Evolutionary conservation across 2,113 vertebrate species (phyloP), one percentile per base, ranked within the genome.

Genomic region (Prionailurus bengalensis): DNA sequence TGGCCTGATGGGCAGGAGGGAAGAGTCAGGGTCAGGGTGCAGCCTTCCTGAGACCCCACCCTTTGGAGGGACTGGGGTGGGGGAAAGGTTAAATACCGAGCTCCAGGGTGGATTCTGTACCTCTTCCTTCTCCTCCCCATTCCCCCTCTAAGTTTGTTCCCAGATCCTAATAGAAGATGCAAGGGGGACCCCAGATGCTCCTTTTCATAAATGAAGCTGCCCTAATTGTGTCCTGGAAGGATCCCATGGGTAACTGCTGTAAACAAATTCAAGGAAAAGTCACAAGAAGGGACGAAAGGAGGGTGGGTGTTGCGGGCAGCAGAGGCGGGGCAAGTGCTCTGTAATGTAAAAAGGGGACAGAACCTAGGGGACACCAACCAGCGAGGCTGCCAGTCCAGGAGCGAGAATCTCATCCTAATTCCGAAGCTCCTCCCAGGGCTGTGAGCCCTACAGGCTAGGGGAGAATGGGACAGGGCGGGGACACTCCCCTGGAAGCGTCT

Each of bases 371-470:
- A 39, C 31, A 27, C 36, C 7, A 36, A 2, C 9, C 14, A 6
- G 45, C 45, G 7, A 45, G 65, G 85, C 36, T 31, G 61, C 78
- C 84, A 39, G 95, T 21, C 74, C 61, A 14, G 68, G 53, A 78
- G 11, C 31, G 6, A 58, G 53, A 53, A 21, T 42, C 25, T 84
- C 45, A 48, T 53, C 65, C 12, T 42, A 16, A 21, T 25, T 23
- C 45, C 0, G 0, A 4, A 5, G n/a, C 42, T 31, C 84, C 42
- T 83, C n/a, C 83, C 1, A 4, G 61, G 70, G 25, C 27, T 31
- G 3, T 0, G 0, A 29, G n/a, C 65, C 78, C 12, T 3, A 1
- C 68, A 33, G 3, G 42, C 16, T 11, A 2, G 0, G 63, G 61
- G 15, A 48, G 7, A 27, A 15, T 0, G 7, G 15, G n/a, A n/a